Conservation (phyloP, 35 echinoderm and acorn worm species). For the Apostichopus japonicus region DNA sequence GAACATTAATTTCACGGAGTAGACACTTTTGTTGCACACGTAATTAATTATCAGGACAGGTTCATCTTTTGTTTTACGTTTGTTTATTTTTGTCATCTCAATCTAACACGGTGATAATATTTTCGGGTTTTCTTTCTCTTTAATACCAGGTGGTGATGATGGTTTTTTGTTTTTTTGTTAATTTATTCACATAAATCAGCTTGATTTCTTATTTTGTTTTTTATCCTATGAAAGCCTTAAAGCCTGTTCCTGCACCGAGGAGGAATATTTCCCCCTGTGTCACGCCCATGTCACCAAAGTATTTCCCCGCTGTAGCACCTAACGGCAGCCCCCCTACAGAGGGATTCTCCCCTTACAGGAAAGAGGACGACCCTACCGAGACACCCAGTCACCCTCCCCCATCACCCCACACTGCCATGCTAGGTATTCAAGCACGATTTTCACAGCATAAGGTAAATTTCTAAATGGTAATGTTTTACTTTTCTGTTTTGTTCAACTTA, state of each 20-base stretch:
- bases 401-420: constrained; percentile 86
- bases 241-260: constrained; percentile 54
- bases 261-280: constrained; percentile 37
- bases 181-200: not conserved
- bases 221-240: constrained; percentile 18
- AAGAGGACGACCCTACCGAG: constrained; percentile 46
- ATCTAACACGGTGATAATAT: not conserved
- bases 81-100: not conserved
- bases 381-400: constrained; percentile 92
- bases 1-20: not conserved
- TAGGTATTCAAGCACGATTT: constrained; percentile 80
- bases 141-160: not conserved
- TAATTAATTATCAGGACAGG: not conserved
- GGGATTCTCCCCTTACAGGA: not conserved
- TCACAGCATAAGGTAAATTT: constrained; percentile 51
- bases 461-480: no score
- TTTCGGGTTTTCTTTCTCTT: not conserved
- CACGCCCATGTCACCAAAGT: constrained; percentile 44
- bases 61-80: not conserved
- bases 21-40: not conserved
- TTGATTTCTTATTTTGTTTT: not conserved
- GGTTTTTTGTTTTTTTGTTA: not conserved
- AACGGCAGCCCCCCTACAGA: constrained; percentile 30
- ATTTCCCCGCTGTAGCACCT: not conserved
- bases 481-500: no score